Base-by-base conservation (phyloP, 2,888 invertebrate species). In the Caenorhabditis uteleia region DNA sequence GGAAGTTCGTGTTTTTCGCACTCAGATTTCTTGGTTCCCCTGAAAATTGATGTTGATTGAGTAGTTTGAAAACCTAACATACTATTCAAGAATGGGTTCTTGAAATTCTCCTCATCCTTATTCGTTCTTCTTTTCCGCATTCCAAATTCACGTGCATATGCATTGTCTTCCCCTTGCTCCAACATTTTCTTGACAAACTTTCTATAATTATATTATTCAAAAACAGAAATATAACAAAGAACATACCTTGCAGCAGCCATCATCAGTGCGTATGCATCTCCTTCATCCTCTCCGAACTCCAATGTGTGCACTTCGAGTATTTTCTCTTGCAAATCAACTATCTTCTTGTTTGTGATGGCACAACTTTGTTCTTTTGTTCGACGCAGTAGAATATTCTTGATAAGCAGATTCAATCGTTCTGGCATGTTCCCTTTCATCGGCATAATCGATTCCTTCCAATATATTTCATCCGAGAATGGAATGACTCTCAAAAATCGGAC, bases 361-460 rank as follows among this genome's bases (percentile, higher is more conserved):
- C 69, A 74, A 6, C 65, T 86, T 83, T 93, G 91, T 10, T 85
- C 86, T 84, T 97, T 97, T 0, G 94, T 94, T 39, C 97, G 87
- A 0, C 95, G 88, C 61, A 97, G 86, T 87, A 97, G 88, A 1
- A 97, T 82, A 5, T 90, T 89, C 57, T 91, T 91, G 85, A 93
- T 90, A 0, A 95, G 87, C 0, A 91, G 90, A 80, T 90, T 89
- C n/a, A 95, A 86, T 2, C 95, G 87, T 71, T 89, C 88, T 20
- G 59, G 60, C 45, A 57, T 62, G 14, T 62, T 64, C 27, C 55
- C 71, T 70, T 59, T 65, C 40, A 60, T 58, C 10, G 59, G 65
- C 79, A 91, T 91, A 48, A 95, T 91, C 90, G 93, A 94, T 60
- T 89, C 89, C 84, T 92, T 93, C 93, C 93, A 95, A 68, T 92